Evolutionary conservation across 2,797 vertebrate genomes (phyloP), one percentile per base, ranked within the genome.

Genomic region (Cyclopterus lumpus): DNA sequence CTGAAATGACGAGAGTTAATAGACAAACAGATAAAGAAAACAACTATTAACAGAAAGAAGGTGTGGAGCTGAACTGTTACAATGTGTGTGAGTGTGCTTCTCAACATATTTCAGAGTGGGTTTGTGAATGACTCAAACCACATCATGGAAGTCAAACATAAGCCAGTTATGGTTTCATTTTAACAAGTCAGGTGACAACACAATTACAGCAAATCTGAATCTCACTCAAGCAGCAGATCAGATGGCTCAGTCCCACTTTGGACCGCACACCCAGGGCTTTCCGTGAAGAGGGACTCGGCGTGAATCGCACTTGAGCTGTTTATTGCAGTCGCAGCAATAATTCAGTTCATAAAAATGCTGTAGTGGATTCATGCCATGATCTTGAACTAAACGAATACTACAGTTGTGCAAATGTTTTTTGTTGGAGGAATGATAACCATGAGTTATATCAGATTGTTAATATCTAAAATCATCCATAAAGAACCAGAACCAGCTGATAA

Each of bases 41-140:
- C n/a, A n/a, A n/a, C n/a, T n/a, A n/a, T n/a, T n/a, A n/a, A n/a
- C n/a, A n/a, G n/a, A n/a, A n/a, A n/a, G n/a, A n/a, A n/a, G n/a
- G n/a, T n/a, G n/a, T n/a, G n/a, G n/a, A n/a, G n/a, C n/a, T n/a
- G n/a, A n/a, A n/a, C n/a, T n/a, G n/a, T n/a, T n/a, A n/a, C n/a
- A n/a, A 24, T 64, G 42, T 40, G 42, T 16, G 42, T 5, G 42
- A 44, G 44, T 30, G 14, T 76, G 36, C 1, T 8, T 76, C 46
- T 66, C 28, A 66, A 67, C 73, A 53, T 71, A 53, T 58, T 59
- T 64, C 6, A 55, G 28, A 53, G 60, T 15, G n/a, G n/a, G 38
- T 34, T 38, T 55, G 46, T 60, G 24, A 54, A 61, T 65, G 71
- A 83, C 30, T 79, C 68, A 68, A 61, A 61, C 28, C n/a, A n/a